These are phyloP conservation scores for Cyprinella venusta DNA, from an alignment of 2,797 vertebrate genomes.

Conservation along the genomic window DNA sequence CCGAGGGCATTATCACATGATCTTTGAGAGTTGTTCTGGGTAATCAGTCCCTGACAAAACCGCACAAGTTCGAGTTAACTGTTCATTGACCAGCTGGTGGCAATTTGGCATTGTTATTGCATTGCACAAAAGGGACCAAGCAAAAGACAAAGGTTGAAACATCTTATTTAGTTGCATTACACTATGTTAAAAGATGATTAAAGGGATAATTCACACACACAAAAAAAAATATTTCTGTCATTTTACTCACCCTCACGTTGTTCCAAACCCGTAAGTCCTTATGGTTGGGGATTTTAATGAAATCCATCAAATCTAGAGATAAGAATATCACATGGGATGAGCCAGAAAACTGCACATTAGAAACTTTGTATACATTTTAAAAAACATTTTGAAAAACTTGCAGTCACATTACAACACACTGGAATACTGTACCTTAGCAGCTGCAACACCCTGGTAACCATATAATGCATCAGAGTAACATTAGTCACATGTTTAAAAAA, in stretches of 20 bases:
- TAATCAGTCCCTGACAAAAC: slow-evolving; percentile 50
- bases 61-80: slow-evolving; percentile 48
- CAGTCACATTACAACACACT: not conserved
- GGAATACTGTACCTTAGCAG: not conserved
- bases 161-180: not conserved
- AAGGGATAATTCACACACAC: not conserved
- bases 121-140: not conserved
- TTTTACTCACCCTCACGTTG: not conserved
- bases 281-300: not conserved
- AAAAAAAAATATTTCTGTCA: not conserved
- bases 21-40: slow-evolving; percentile 43
- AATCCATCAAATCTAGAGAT: not conserved
- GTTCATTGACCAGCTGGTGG: slow-evolving; percentile 47
- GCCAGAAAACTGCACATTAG: too few species aligned
- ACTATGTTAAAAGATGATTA: not conserved
- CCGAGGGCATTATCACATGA: slow-evolving; percentile 39
- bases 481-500: not conserved
- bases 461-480: slow-evolving; percentile 22
- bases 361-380: too few species aligned
- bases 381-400: too few species aligned
- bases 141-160: not conserved
- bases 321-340: too few species aligned
- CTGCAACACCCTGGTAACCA: not conserved
- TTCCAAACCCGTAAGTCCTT: not conserved
- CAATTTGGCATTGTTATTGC: not conserved